These are phyloP conservation scores for Eudemis profundana DNA, from an alignment of 2,888 invertebrate species.

Conservation along the genomic window DNA sequence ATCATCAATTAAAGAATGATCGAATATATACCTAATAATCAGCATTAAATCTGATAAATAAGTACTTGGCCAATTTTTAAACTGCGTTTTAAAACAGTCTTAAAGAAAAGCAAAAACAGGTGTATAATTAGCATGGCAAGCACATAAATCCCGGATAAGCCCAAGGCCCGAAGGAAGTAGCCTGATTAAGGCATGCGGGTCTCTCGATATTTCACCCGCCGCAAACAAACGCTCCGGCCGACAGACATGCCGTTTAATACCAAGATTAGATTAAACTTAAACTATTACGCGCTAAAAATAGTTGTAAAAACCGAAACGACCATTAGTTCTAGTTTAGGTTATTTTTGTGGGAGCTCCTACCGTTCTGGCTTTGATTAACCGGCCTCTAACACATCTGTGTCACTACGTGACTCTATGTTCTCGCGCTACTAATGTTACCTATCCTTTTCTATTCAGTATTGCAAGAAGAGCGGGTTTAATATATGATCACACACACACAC, in stretches of 20 bases:
- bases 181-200: constrained; percentile 71
- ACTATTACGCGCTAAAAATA: constrained; percentile 11
- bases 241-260: constrained; percentile 26
- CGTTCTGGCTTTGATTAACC: no score
- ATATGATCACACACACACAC: no score
- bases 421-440: no score
- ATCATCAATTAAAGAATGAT: no score
- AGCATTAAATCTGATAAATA: no score
- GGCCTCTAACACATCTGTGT: no score
- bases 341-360: no score
- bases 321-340: no score
- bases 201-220: constrained; percentile 53
- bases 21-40: no score
- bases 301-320: background rate
- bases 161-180: constrained; percentile 54
- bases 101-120: constrained; percentile 9
- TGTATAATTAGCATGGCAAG: constrained; percentile 65
- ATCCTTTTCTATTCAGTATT: no score
- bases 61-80: background rate
- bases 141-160: constrained; percentile 77
- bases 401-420: no score
- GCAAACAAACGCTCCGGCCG: constrained; percentile 25
- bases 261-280: constrained; percentile 35
- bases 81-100: background rate
- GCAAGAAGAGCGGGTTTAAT: no score